Evolutionary conservation across 2,888 invertebrate species (phyloP).

Genomic region (Lepas anatifera): DNA sequence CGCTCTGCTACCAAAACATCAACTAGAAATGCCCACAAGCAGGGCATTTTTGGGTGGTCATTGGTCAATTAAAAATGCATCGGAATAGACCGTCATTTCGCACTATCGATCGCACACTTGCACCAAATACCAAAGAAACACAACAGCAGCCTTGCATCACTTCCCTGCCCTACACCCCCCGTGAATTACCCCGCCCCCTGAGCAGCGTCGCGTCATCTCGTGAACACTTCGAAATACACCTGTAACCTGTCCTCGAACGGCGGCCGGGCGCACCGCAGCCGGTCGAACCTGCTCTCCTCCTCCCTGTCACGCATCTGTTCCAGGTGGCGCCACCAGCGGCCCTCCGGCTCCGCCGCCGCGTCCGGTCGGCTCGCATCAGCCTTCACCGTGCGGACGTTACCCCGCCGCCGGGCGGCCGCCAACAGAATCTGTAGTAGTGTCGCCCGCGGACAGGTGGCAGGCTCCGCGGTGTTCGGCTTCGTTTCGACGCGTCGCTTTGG

Average conservation of each 20-base stretch:
- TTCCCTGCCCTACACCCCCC: not conserved
- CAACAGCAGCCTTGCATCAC: not conserved
- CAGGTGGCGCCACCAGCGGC: not conserved
- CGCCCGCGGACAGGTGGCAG: not conserved
- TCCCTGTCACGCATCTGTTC: not conserved
- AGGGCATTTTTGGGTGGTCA: too few relatives aligned
- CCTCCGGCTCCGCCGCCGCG: not conserved
- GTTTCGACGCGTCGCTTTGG: not conserved
- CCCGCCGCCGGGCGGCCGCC: not conserved
- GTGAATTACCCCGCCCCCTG: too few relatives aligned
- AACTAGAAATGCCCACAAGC: too few relatives aligned
- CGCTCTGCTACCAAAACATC: too few relatives aligned
- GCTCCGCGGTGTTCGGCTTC: not conserved
- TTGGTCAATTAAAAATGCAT: too few relatives aligned
- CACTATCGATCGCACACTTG: too few relatives aligned
- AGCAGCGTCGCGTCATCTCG: not conserved
- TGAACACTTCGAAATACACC: not conserved
- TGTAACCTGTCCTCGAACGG: not conserved
- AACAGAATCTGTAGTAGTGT: not conserved
- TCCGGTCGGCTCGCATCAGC: not conserved
- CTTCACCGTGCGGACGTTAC: not conserved
- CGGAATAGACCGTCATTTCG: too few relatives aligned
- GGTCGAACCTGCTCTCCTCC: not conserved
- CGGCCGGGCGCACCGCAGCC: not conserved
- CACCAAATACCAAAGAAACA: too few relatives aligned